These are phyloP conservation scores for Lepidochrysops patricia DNA, from an alignment of 2,888 invertebrate genomes.

Conservation along the genomic window DNA sequence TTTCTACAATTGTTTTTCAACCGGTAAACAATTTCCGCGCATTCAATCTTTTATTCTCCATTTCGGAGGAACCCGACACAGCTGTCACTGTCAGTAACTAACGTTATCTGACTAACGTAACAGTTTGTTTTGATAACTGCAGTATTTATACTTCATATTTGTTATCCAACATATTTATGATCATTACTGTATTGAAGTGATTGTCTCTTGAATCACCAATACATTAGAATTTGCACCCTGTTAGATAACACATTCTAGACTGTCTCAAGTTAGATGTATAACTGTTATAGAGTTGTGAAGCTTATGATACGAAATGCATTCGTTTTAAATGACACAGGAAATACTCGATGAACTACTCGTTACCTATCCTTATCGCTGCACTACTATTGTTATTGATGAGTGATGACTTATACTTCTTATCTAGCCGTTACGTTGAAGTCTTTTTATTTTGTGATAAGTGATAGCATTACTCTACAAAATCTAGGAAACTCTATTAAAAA, in stretches of 20 bases:
- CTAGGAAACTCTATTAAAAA: no score
- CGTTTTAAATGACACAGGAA: no score
- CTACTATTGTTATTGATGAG: neutral
- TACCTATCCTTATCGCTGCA: neutral
- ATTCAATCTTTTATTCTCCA: slow-evolving; percentile 11
- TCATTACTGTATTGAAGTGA: slow-evolving; percentile 35
- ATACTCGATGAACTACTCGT: no score
- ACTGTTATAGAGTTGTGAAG: no score
- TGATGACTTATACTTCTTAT: neutral
- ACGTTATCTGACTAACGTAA: slow-evolving; percentile 8
- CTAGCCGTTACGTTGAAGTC: no score
- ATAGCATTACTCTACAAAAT: no score
- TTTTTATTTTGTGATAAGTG: no score
- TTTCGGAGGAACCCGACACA: neutral
- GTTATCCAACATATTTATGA: slow-evolving; percentile 42
- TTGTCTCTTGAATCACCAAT: slow-evolving; percentile 35
- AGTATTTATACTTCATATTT: slow-evolving; percentile 25
- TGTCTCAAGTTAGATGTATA: no score
- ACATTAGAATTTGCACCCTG: slow-evolving; percentile 5
- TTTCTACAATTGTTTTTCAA: slow-evolving; percentile 16
- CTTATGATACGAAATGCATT: no score
- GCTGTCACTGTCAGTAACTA: neutral
- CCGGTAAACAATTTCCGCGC: slow-evolving; percentile 3
- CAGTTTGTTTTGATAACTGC: slow-evolving; percentile 29
- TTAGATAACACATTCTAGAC: neutral